Evolutionary conservation across 2,797 vertebrate species (phyloP).

Genomic region (Poeciliopsis paucimaculata): DNA sequence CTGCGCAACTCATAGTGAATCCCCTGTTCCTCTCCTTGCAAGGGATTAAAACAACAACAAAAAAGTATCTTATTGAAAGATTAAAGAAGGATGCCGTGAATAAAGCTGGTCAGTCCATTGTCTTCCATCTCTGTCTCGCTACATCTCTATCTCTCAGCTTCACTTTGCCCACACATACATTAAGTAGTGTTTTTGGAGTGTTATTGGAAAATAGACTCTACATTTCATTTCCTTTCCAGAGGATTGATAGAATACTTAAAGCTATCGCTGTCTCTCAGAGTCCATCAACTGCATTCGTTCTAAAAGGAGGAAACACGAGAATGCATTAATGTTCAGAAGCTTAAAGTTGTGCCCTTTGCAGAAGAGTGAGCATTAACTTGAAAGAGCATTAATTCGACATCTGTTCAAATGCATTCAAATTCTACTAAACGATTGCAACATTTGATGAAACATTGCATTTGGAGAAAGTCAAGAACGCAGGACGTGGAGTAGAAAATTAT

Average conservation of each 20-base stretch:
- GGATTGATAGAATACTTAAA: not conserved
- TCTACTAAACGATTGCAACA: not conserved
- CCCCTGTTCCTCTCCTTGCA: not conserved
- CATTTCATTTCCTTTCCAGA: not conserved
- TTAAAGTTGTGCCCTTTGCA: not conserved
- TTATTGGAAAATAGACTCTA: not conserved
- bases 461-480: not conserved
- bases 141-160: not conserved
- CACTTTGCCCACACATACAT: not conserved
- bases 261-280: not conserved
- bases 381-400: not conserved
- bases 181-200: not conserved
- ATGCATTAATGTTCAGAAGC: not conserved
- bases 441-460: not conserved
- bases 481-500: not conserved
- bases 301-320: not conserved
- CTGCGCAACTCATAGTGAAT: not conserved
- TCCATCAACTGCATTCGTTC: not conserved
- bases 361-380: not conserved
- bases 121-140: not conserved
- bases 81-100: not conserved
- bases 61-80: not conserved
- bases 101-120: not conserved
- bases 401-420: not conserved
- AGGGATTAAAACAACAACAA: too few relatives aligned